These are phyloP conservation scores for Aurelia aurita complex sp. Pacific DNA, from an alignment of 30 jellyfish, hydroid and myxozoan genomes.

Conservation along the genomic window DNA sequence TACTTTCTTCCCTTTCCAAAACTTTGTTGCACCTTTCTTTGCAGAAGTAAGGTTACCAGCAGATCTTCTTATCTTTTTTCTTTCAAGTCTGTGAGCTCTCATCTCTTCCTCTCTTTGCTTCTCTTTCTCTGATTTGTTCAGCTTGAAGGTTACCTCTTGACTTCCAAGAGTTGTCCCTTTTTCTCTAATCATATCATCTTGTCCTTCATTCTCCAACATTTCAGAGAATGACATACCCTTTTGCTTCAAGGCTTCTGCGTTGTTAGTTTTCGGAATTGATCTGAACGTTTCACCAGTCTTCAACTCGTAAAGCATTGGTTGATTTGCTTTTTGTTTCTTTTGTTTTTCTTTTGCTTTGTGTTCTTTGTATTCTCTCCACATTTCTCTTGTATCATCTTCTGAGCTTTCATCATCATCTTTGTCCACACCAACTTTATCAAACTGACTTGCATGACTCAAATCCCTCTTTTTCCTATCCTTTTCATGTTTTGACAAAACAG, in stretches of 20 bases:
- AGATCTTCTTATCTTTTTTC: conserved; percentile 83
- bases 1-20: conserved; percentile 79
- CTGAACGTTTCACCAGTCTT: conserved; percentile 55
- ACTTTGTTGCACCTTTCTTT: conserved; percentile 33
- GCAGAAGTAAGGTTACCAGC: conserved; percentile 77
- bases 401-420: conserved; percentile 60
- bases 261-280: background rate
- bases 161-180: conserved; percentile 85
- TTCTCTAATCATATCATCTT: conserved; percentile 54
- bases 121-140: conserved; percentile 57
- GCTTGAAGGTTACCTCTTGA: conserved; percentile 76
- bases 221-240: conserved; percentile 74
- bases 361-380: conserved; percentile 64
- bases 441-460: background rate
- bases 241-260: background rate
- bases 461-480: conserved; percentile 50
- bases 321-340: conserved; percentile 14
- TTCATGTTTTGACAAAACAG: conserved; percentile 95
- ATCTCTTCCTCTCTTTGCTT: conserved; percentile 50
- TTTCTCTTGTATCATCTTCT: conserved; percentile 59
- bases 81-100: conserved; percentile 79
- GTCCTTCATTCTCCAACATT: conserved; percentile 35
- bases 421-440: conserved; percentile 29
- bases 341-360: conserved; percentile 38
- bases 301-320: conserved; percentile 64